These are phyloP conservation scores for Toxostoma redivivum DNA, from an alignment of 2,113 vertebrate species.

Conservation along the genomic window DNA sequence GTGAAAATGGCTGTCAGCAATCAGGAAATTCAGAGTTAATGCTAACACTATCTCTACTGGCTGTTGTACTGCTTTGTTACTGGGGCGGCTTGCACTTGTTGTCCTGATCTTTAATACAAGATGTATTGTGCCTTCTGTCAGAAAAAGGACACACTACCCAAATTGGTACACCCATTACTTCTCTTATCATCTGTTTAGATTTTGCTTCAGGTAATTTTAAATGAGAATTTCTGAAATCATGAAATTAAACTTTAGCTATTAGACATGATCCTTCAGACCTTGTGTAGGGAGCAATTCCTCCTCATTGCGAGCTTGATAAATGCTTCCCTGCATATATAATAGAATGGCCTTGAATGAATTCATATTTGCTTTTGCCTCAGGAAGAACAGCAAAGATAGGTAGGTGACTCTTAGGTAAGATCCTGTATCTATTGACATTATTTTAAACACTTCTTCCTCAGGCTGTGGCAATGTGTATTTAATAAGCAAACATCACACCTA, in stretches of 20 bases:
- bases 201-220: conserved; percentile 72
- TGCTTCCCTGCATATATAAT: conserved; percentile 65
- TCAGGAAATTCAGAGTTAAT: not conserved
- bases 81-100: conserved; percentile 4
- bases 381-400: conserved; percentile 74
- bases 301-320: conserved; percentile 59
- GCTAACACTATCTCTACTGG: not conserved
- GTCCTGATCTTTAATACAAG: conserved; percentile 4
- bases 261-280: conserved; percentile 63
- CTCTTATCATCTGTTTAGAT: conserved; percentile 46
- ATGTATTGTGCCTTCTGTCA: conserved; percentile 13
- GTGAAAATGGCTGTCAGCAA: not conserved
- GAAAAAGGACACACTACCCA: not conserved
- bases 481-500: conserved; percentile 78
- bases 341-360: conserved; percentile 64
- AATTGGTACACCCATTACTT: conserved; percentile 40
- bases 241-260: conserved; percentile 70
- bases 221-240: conserved; percentile 65
- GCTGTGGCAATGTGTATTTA: conserved; percentile 70
- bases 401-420: conserved; percentile 72
- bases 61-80: not conserved
- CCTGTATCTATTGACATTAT: conserved; percentile 84
- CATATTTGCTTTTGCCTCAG: conserved; percentile 61
- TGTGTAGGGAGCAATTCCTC: not conserved
- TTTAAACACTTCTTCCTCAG: conserved; percentile 75